A percentile compares a stretch with the other conserved stretches of the same genome.
These are phyloP conservation scores for Dinomys branickii DNA, from an alignment of 2,113 vertebrate species.

Conservation along the genomic window DNA sequence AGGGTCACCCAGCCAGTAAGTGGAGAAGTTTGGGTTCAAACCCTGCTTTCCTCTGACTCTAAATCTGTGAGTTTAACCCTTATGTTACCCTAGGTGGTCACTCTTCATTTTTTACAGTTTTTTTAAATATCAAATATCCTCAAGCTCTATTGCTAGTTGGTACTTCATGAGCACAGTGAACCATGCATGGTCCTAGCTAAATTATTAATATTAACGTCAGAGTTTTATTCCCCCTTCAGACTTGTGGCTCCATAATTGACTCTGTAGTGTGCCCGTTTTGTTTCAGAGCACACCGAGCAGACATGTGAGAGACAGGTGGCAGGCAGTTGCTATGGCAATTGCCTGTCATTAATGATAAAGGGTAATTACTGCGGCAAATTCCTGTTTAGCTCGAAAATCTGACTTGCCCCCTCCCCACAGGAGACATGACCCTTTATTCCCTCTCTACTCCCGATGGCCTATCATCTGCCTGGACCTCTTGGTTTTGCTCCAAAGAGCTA, in stretches of 20 bases:
- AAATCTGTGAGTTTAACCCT: constrained; percentile 14
- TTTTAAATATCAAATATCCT: constrained; percentile 21
- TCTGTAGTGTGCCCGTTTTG: constrained; percentile 80
- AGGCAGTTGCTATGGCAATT: constrained; percentile 89
- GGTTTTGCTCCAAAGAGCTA: constrained; percentile 54
- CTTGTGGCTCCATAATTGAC: constrained; percentile 81
- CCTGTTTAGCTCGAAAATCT: constrained; percentile 87
- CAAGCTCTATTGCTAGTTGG: background rate
- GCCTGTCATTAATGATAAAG: constrained; percentile 90
- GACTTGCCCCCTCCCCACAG: constrained; percentile 79
- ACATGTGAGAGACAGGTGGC: constrained; percentile 87
- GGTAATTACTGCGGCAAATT: constrained; percentile 89
- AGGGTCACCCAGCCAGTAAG: constrained; percentile 40
- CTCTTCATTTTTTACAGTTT: background rate
- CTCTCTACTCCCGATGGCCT: constrained; percentile 77
- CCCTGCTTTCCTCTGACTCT: background rate
- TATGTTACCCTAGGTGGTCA: background rate
- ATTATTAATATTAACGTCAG: constrained; percentile 13
- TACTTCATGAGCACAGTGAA: background rate
- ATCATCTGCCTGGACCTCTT: constrained; percentile 67
- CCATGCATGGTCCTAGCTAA: background rate
- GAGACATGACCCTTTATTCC: constrained; percentile 71
- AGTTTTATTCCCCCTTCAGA: constrained; percentile 11
- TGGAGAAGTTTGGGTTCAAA: constrained; percentile 18
- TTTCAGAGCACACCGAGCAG: constrained; percentile 83